Evolutionary conservation across 2,113 vertebrate species (phyloP), one percentile per base, ranked within the genome.

Genomic region (Dunckerocampus dactyliophorus): DNA sequence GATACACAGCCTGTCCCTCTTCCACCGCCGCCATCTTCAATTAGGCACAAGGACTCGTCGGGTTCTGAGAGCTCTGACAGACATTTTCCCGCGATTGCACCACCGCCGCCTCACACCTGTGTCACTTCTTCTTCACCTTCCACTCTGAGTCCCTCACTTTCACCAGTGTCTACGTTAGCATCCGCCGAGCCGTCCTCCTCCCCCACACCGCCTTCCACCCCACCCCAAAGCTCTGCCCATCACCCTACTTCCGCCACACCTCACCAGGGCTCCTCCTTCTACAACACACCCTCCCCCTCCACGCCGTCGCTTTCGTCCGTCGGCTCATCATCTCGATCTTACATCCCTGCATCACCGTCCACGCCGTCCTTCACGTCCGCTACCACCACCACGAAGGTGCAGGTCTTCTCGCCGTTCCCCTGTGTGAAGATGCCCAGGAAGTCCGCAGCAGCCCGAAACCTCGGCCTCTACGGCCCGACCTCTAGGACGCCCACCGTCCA

Each of bases 401-500:
- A 76, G 3, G 65, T 91, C 76, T 99, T 95, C 70, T 96, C 92
- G 47, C 96, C 96, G 8, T 99, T 99, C 52, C 97, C 97, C 6
- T 93, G 88, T 0, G 87, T 98, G 54, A 99, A 99, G 73, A 95
- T 92, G 9, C 96, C 95, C 57, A 90, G 94, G 39, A 97, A 94
- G 67, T 99, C 97, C 0, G 70, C 89, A 0, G 91, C 96, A 0
- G 97, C 97, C 68, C 89, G 95, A 64, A 99, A 96, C 86, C 86
- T 99, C 55, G 97, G 97, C 3, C 87, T 99, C 0, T 99, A 99
- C 7, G 96, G 95, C 1, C 96, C 97, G 8, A 97, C 93, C 0
- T 89, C 95, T 56, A 88, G 95, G 82, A 99, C 94, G 0, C 97
- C 97, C 5, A 89, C 89, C 0, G 91, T 99, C 47, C 92, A 93